Evolutionary conservation across 2,797 vertebrate genomes (phyloP), one percentile per base, ranked within the genome.

Genomic region (Rhinella marina): DNA sequence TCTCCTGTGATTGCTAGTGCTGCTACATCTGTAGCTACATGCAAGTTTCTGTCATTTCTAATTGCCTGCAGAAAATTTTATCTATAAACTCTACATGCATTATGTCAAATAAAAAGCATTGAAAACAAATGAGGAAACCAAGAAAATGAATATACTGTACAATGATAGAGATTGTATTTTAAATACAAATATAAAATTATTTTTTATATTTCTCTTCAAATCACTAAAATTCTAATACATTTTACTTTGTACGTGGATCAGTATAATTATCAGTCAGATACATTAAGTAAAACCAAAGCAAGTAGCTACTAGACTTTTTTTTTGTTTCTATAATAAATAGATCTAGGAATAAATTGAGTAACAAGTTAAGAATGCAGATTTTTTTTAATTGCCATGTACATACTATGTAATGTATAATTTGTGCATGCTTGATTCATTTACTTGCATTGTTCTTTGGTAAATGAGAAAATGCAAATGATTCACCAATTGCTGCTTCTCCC

Each of bases 401-500:
- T 90, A 82, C 89, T 92, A 92, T 90, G 92, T 92, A 90, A 88
- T 91, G 82, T 91, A 87, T 92, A 91, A 94, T 90, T 91, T 91
- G 92, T 92, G 92, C 93, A 91, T 72, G 91, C 90, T 90, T 90
- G 91, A 92, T 92, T 94, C 93, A 95, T 97, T 94, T 95, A 91
- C 93, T 91, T 91, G 92, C 89, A 93, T 96, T 96, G 94, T 96
- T 94, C 92, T 91, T 54, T 87, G 9, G 91, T 93, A 93, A 96
- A 96, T 95, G 94, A 95, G 92, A 94, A 96, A 94, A 96, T 96
- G 95, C 95, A 95, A 96, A 95, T 95, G 84, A 93, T 90, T 91
- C 90, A 92, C 92, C 90, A 92, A 92, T 92, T 88, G 85, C 90
- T 90, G 88, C 68, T 86, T 92, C 79, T 89, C 92, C 91, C 87